These are phyloP conservation scores for Peromyscus leucopus DNA, from an alignment of 2,113 vertebrate genomes.

Conservation along the genomic window DNA sequence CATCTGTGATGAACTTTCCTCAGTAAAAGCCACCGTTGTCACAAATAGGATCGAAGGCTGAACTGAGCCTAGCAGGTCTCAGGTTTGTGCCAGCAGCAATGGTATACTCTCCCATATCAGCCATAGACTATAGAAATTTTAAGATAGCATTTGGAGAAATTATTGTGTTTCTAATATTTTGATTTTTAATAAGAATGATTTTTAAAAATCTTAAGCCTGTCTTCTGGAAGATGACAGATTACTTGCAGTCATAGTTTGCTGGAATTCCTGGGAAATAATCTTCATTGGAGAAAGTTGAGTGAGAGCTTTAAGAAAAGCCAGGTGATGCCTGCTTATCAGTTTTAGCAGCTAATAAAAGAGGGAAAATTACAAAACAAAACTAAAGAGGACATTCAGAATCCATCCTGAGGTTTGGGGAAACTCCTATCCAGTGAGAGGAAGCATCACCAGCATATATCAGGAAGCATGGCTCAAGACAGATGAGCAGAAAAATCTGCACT, in stretches of 20 bases:
- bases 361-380: too few relatives aligned
- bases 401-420: background rate
- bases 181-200: conserved; percentile 33
- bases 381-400: background rate
- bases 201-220: background rate
- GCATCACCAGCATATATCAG: background rate
- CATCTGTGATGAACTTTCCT: conserved; percentile 18
- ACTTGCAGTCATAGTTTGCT: too few relatives aligned
- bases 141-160: conserved; percentile 19
- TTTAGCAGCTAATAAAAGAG: too few relatives aligned
- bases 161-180: conserved; percentile 36
- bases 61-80: conserved; percentile 34
- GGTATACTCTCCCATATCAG: background rate
- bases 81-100: background rate
- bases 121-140: conserved; percentile 4
- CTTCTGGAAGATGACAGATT: background rate
- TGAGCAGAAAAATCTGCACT: background rate
- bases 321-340: too few relatives aligned
- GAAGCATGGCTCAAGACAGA: background rate
- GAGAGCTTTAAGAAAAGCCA: background rate
- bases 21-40: conserved; percentile 14
- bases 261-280: background rate
- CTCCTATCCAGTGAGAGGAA: background rate
- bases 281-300: background rate
- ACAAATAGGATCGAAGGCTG: conserved; percentile 24